Evolutionary conservation across 2,797 vertebrate genomes (phyloP), one percentile per base, ranked within the genome.

Genomic region (Spinus pinus): DNA sequence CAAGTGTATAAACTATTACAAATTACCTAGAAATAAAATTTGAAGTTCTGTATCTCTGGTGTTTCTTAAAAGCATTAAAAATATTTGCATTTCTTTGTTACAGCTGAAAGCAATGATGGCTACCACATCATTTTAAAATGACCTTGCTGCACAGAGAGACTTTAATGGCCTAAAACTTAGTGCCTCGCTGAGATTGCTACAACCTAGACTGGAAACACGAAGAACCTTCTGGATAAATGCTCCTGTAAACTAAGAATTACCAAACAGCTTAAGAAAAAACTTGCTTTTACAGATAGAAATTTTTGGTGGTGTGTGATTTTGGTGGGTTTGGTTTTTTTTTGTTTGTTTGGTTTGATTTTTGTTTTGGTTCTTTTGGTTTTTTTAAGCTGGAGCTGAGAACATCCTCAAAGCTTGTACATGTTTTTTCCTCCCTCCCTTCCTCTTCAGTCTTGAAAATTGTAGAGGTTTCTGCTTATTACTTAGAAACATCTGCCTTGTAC

Each of bases 111-210:
- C 94, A 98, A 97, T 11, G 98, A 98, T 10, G 98, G 98, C 79
- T 98, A 98, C 96, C 98, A 98, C 95, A 95, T 98, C 95, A 98
- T 98, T 95, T 97, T 99, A 93, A 98, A 98, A 88, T 98, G 98
- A 97, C 97, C 96, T 0, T 91, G 95, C 78, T 96, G 88, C 97
- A 66, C 91, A 67, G 90, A 71, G 79, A 91, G 95, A 94, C 93
- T 74, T 35, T 83, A 64, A 78, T 47, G 61, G 79, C 94, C 72
- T 93, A 90, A 92, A 56, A 67, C 60, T 56, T 86, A 84, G 86
- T 95, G 95, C 91, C 96, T 96, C 71, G 42, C 16, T 83, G 95
- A 96, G 60, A 75, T 79, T 42, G 44, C 71, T 95, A 93, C 86
- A 89, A 83, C 91, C 72, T 88, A 90, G 92, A 94, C 88, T 95